Percentiles rank a stretch among this genome's conserved stretches.
Evolutionary conservation across 1,140 invertebrate genomes (phyloP).

Genomic region (Drosophila sulfurigaster): DNA sequence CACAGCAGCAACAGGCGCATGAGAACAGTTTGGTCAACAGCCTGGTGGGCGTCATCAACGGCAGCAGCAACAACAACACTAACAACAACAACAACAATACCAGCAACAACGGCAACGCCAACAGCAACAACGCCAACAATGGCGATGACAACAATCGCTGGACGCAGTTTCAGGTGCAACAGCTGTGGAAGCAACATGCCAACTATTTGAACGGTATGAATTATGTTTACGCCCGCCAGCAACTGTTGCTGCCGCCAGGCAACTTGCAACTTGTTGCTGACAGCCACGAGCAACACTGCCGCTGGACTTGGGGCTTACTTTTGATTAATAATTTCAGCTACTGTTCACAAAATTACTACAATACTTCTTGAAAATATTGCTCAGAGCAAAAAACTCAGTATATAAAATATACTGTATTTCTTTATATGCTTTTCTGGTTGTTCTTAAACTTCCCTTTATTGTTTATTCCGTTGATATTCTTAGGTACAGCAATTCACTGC

Average conservation of each 20-base stretch:
- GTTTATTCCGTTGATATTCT: too few relatives aligned
- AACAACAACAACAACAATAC: slow-evolving; percentile 55
- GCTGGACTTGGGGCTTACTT: too few relatives aligned
- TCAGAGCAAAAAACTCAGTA: too few relatives aligned
- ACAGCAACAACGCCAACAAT: slow-evolving; percentile 45
- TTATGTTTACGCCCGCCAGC: neutral
- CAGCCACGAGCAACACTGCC: neutral
- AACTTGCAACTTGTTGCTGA: slow-evolving; percentile 1
- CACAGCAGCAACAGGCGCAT: slow-evolving; percentile 67
- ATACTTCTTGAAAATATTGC: too few relatives aligned
- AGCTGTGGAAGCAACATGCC: slow-evolving; percentile 85
- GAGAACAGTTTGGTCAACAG: slow-evolving; percentile 79
- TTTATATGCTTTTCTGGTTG: too few relatives aligned
- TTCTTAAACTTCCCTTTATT: too few relatives aligned
- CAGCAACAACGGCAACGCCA: slow-evolving; percentile 57
- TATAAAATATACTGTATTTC: too few relatives aligned
- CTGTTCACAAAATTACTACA: too few relatives aligned
- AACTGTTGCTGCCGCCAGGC: neutral
- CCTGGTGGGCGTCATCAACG: slow-evolving; percentile 75
- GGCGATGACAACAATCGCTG: slow-evolving; percentile 80
- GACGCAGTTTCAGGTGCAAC: slow-evolving; percentile 85
- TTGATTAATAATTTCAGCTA: too few relatives aligned
- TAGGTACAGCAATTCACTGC: too few relatives aligned
- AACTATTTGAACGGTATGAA: slow-evolving; percentile 84
- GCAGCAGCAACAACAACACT: slow-evolving; percentile 37